Conservation (phyloP, 2,797 vertebrate species). For the Pantherophis vulpinus region DNA sequence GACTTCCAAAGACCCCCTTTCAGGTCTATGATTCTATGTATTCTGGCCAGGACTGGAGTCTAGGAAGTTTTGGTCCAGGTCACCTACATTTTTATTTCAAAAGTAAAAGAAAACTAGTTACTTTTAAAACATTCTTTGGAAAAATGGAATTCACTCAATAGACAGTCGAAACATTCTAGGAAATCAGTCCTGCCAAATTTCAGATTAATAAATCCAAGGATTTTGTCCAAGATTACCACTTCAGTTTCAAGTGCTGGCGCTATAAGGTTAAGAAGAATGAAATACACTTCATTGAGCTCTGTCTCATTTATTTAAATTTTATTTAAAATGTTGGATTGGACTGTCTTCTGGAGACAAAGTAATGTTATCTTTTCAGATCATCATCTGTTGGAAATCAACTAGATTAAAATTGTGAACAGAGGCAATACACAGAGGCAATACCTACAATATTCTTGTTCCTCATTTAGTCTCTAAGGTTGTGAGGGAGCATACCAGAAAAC, state of each 20-base stretch:
- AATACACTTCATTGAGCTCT: not conserved
- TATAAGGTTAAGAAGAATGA: not conserved
- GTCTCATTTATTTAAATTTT: not conserved
- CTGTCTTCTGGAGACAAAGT: not conserved
- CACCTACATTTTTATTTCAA: not conserved
- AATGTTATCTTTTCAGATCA: not conserved
- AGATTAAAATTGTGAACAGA: not conserved
- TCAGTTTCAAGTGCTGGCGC: not conserved
- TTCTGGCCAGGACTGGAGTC: not conserved
- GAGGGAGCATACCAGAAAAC: not conserved
- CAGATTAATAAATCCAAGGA: not conserved
- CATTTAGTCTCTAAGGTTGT: not conserved
- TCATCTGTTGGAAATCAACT: not conserved
- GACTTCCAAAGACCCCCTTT: not conserved
- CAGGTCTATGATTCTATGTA: not conserved
- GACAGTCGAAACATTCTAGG: not conserved
- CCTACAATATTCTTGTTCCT: not conserved
- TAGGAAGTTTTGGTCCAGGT: not conserved
- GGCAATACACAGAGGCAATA: not conserved
- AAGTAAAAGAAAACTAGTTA: not conserved
- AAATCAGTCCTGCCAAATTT: not conserved
- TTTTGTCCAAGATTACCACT: not conserved
- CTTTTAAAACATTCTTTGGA: not conserved
- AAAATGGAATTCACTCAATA: not conserved
- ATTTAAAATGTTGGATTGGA: not conserved